Evolutionary conservation across 2,797 vertebrate genomes (phyloP).

Genomic region (Brachyalestes nurse): DNA sequence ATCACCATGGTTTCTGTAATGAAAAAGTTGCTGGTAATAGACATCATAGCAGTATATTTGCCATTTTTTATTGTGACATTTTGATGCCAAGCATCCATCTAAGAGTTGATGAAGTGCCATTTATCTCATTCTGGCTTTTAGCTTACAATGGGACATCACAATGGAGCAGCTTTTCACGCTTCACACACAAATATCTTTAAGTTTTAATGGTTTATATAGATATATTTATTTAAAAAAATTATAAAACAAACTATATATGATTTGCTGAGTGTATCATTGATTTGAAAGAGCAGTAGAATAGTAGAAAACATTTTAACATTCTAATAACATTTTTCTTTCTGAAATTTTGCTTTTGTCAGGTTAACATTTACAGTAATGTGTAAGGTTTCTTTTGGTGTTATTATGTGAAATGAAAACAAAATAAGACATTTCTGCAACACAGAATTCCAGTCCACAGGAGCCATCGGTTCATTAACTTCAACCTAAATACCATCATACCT

Average conservation of each 20-base stretch:
- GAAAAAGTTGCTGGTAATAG: conserved; percentile 9
- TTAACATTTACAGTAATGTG: background rate
- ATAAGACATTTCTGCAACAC: background rate
- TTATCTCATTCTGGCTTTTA: background rate
- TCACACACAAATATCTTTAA: background rate
- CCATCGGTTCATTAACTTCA: too few species aligned
- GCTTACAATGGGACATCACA: conserved; percentile 3
- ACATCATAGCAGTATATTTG: background rate
- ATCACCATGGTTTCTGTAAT: background rate
- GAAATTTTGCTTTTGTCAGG: background rate
- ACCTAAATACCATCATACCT: too few species aligned
- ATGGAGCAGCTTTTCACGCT: background rate
- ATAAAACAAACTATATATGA: too few species aligned
- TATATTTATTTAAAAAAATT: too few species aligned
- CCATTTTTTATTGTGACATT: conserved; percentile 4
- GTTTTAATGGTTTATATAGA: background rate
- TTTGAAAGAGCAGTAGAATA: too few species aligned
- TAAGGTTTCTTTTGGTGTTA: too few species aligned
- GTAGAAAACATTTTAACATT: too few species aligned
- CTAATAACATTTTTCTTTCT: background rate
- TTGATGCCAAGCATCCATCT: conserved; percentile 8
- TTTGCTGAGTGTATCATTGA: too few species aligned
- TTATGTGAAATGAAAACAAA: background rate
- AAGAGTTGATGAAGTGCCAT: background rate
- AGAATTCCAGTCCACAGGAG: too few species aligned